Conservation (phyloP, 2,888 invertebrate species). For the Lydus trimaculatus region DNA sequence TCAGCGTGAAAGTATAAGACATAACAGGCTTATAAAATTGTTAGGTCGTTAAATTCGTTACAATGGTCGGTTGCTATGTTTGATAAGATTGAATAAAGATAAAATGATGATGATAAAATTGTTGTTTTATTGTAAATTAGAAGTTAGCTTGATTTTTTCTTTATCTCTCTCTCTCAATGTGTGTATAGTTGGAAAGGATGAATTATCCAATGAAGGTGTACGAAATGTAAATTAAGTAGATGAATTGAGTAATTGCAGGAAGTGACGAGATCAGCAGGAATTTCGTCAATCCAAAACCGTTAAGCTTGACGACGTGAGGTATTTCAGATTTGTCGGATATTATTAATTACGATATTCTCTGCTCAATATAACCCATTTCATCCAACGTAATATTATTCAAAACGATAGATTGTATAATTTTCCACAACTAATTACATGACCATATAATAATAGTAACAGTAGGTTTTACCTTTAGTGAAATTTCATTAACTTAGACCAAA, state of each 20-base stretch:
- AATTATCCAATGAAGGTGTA: not conserved
- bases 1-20: conserved; percentile 36
- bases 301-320: not conserved
- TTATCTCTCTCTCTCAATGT: too few species aligned
- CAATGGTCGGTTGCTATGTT: conserved; percentile 32
- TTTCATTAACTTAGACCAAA: not conserved
- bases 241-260: not conserved
- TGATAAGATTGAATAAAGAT: conserved; percentile 35
- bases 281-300: not conserved
- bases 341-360: conserved; percentile 3
- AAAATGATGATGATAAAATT: conserved; percentile 26
- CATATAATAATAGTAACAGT: not conserved
- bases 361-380: not conserved
- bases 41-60: conserved; percentile 41
- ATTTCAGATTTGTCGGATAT: conserved; percentile 2
- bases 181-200: too few species aligned
- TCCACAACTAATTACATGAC: not conserved
- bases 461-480: not conserved
- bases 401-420: not conserved
- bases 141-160: not conserved
- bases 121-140: not conserved
- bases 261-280: not conserved
- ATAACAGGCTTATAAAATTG: conserved; percentile 40
- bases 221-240: not conserved
- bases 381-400: not conserved